Base-by-base conservation (phyloP, 2,113 vertebrate genomes). In the Lophotis ruficrista region DNA sequence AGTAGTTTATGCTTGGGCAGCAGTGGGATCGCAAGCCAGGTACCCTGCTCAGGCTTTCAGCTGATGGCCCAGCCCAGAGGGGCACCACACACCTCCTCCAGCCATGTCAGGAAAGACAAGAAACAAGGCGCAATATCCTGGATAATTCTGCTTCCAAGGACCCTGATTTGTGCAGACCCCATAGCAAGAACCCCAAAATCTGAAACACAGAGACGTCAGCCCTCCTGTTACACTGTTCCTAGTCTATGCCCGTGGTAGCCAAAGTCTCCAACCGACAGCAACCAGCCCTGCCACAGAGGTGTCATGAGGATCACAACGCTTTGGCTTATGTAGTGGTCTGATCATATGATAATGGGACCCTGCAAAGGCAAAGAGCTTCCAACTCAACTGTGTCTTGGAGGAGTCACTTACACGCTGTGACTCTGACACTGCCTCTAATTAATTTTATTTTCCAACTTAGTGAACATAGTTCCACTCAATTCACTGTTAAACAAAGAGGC, bases 371-470 rank as follows among this genome's bases (percentile, higher is more conserved):
- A 76, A 50, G 37, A 78, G 35, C 21, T 81, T 58, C 68, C 0
- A 0, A 14, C 68, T 35, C 0, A 0, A 8, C 61, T 71, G 25
- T 78, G 25, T 65, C 60, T 56, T 4, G 0, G 6, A n/a, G 35
- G 27, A 48, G 35, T 75, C 68, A 81, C 58, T 85, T 38, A 54
- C 43, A 77, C 0, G 0, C 70, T 82, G 70, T 43, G 56, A 69
- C 53, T 83, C 56, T 72, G 69, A 64, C 61, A 8, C 53, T 82
- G 37, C 10, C 43, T 53, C 35, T 66, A 66, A 47, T 2, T 83
- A 58, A 83, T 92, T 90, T 25, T 57, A 38, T 92, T 96, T 96
- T 92, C 88, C 71, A 90, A 64, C 35, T 83, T 93, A 33, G 50
- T 66, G 51, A 81, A 88, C 41, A 70, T 17, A 48, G 25, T 76